phyloP scores from a whole-genome alignment of 2,888 invertebrate genomes.

The Syritta pipiens region DNA sequence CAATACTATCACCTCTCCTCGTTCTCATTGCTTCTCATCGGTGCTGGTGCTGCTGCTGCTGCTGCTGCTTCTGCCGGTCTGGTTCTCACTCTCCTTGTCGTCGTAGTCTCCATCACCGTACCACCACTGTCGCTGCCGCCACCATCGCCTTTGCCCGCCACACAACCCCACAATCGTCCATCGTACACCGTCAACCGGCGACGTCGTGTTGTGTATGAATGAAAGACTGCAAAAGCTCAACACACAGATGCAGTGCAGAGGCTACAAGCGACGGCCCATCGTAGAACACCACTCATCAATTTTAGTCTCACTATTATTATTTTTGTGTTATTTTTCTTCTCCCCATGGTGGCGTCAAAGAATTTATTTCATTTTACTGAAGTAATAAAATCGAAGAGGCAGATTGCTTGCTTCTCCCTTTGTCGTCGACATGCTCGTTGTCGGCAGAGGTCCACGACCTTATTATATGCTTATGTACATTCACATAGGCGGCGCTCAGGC shows the following conservation, averaged over 20 bases:
- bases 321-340: slow-evolving; percentile 63
- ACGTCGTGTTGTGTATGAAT: slow-evolving; percentile 48
- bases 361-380: slow-evolving; percentile 68
- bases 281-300: slow-evolving; percentile 62
- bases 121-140: slow-evolving; percentile 16
- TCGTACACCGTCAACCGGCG: not conserved
- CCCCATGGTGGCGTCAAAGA: slow-evolving; percentile 68
- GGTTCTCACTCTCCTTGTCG: slow-evolving; percentile 20
- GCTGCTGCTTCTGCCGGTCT: no score
- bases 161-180: no score
- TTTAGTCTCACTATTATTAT: slow-evolving; percentile 68
- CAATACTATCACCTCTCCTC: slow-evolving; percentile 57
- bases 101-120: slow-evolving; percentile 25
- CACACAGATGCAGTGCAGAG: slow-evolving; percentile 54
- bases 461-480: slow-evolving; percentile 64
- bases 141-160: slow-evolving; percentile 1
- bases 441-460: slow-evolving; percentile 68
- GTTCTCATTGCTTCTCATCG: slow-evolving; percentile 4
- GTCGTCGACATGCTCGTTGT: slow-evolving; percentile 62
- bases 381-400: slow-evolving; percentile 69
- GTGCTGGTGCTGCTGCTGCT: no score
- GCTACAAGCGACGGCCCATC: slow-evolving; percentile 49
- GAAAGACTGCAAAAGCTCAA: slow-evolving; percentile 67
- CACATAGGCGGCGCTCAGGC: slow-evolving; percentile 31
- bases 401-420: slow-evolving; percentile 66